Evolutionary conservation across 1,140 invertebrate genomes (phyloP).

Genomic region (Lasioglossum albipes): DNA sequence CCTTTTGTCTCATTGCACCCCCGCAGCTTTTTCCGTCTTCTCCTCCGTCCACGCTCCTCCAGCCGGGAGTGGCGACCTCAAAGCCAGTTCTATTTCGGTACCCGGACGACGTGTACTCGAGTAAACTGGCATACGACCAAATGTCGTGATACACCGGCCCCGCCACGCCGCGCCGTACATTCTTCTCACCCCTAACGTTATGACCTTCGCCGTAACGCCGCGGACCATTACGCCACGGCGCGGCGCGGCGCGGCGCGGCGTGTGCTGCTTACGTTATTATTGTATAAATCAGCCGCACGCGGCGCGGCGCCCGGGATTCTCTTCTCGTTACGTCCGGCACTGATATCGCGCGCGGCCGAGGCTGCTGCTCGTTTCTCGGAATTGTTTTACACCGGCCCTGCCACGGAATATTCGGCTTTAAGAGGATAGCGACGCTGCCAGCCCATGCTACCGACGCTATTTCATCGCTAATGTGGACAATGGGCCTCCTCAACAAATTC

Average conservation of each 20-base stretch:
- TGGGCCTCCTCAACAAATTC: too few species aligned
- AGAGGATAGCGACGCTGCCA: too few species aligned
- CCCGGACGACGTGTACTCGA: slow-evolving; percentile 64
- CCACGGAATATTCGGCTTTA: too few species aligned
- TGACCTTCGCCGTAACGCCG: slow-evolving; percentile 48
- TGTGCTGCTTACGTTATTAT: slow-evolving; percentile 49
- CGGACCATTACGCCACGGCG: slow-evolving; percentile 48
- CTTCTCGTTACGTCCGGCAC: slow-evolving; percentile 39
- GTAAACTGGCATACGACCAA: slow-evolving; percentile 70
- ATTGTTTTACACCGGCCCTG: neutral
- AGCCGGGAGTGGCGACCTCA: slow-evolving; percentile 57
- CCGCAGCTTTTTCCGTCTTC: slow-evolving; percentile 40
- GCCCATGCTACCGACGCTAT: too few species aligned
- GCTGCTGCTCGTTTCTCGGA: neutral
- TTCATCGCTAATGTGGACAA: too few species aligned
- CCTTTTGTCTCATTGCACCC: slow-evolving; percentile 62
- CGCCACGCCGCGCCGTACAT: slow-evolving; percentile 53
- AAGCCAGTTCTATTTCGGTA: slow-evolving; percentile 67
- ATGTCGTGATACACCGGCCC: slow-evolving; percentile 60
- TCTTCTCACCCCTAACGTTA: slow-evolving; percentile 58
- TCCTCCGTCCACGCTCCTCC: slow-evolving; percentile 24
- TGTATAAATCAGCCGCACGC: slow-evolving; percentile 49
- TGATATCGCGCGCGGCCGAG: slow-evolving; percentile 12
- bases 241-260: too few species aligned
- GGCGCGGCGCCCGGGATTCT: slow-evolving; percentile 44